Percentiles rank a stretch among this genome's conserved stretches.
These are phyloP conservation scores for Cyphomyrmex costatus DNA, from an alignment of 1,140 invertebrate species.

Conservation along the genomic window DNA sequence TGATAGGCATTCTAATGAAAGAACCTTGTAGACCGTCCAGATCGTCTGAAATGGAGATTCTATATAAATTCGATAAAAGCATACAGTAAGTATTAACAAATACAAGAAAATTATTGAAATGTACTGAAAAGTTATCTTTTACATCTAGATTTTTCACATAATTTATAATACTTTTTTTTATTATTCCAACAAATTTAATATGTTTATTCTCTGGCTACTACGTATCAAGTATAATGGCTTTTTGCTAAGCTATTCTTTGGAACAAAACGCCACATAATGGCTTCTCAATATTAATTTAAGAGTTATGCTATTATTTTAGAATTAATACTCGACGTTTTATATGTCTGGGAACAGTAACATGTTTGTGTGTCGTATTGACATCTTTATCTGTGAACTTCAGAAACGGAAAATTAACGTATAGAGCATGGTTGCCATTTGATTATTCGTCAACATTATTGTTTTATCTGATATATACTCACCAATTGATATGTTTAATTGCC, in stretches of 20 bases:
- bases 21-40: constrained; percentile 44
- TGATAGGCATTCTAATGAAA: constrained; percentile 30
- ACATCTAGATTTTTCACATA: too few species aligned
- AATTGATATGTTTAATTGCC: constrained; percentile 47
- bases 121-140: too few species aligned
- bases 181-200: too few species aligned
- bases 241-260: too few species aligned
- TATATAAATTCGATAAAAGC: constrained; percentile 54
- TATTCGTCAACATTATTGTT: constrained; percentile 35
- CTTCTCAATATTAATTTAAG: too few species aligned
- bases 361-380: constrained; percentile 37
- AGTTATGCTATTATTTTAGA: constrained; percentile 4
- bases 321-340: constrained; percentile 47
- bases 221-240: too few species aligned
- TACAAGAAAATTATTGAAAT: too few species aligned
- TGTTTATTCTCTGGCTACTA: too few species aligned
- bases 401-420: constrained; percentile 51
- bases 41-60: constrained; percentile 39
- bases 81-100: constrained; percentile 58
- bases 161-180: too few species aligned
- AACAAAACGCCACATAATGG: too few species aligned
- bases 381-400: constrained; percentile 54
- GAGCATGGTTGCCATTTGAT: constrained; percentile 75
- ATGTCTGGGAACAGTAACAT: constrained; percentile 57
- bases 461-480: constrained; percentile 69